phyloP scores from a whole-genome alignment of 1,140 invertebrate species.

The Drosophila carrolli region DNA sequence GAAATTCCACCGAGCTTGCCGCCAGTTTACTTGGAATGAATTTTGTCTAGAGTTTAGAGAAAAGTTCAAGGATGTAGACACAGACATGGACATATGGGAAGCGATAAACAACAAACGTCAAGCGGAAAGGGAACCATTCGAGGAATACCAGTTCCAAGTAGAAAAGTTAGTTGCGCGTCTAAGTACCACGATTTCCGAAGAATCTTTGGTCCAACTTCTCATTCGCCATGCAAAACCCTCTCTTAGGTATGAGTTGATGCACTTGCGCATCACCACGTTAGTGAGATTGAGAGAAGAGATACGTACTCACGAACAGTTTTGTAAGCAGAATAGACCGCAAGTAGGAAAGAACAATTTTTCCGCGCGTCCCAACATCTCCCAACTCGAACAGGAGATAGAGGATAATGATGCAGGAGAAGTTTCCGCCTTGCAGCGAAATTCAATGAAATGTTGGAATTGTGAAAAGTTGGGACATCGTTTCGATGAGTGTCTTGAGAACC shows the following conservation, averaged over 20 bases:
- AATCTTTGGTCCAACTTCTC: neutral
- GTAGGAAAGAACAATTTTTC: no score
- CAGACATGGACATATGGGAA: slow-evolving; percentile 8
- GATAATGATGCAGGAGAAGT: neutral
- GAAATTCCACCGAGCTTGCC: neutral
- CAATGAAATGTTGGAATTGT: neutral
- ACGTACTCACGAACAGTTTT: neutral
- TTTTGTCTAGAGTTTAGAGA: neutral
- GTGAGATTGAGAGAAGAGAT: neutral
- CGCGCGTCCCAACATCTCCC: no score
- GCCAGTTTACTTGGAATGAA: neutral
- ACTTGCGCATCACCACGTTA: neutral
- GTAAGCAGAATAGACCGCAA: neutral
- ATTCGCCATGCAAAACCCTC: neutral
- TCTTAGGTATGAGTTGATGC: neutral
- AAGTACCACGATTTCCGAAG: neutral
- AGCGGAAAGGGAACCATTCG: neutral
- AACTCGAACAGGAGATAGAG: neutral
- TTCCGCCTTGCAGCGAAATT: neutral
- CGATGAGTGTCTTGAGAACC: neutral
- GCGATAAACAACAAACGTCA: slow-evolving; percentile 2
- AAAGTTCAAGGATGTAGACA: neutral
- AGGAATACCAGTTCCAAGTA: slow-evolving; percentile 6
- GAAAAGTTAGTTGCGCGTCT: neutral
- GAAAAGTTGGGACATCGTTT: neutral